Evolutionary conservation across 1,140 invertebrate genomes (phyloP), one percentile per base, ranked within the genome.

Genomic region (Dendrolimus kikuchii): DNA sequence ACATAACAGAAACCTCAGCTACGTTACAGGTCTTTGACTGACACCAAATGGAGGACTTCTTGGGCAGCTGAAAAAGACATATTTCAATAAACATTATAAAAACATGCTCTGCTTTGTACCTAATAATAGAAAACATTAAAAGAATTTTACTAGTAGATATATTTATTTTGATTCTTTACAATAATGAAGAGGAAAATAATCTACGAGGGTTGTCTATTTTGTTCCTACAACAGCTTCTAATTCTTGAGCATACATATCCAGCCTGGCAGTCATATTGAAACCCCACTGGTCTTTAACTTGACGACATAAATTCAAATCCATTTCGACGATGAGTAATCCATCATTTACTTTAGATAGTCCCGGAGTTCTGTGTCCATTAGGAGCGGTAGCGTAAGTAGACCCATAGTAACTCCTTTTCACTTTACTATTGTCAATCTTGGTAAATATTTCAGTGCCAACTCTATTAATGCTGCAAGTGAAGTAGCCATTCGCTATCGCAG

Each of bases 331-430:
- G 2, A 99, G 88, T 7, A 99, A 82, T 38, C 98, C 98, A 88
- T 99, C 97, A 46, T 88, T 90, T 36, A 89, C 85, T 53, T 96
- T 91, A 5, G 95, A 96, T 5, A 99, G 85, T 44, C 96, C 92
- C 2, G 95, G 95, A 49, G 97, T 98, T 79, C 98, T 90, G 41
- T 90, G 91, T 3, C 98, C 98, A 90, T 99, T 95, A 0, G 98
- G 98, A 9, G 93, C 95, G 38, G 97, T 92, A 0, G 99, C 90
- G 81, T 99, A 99, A 64, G 94, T 96, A 0, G 97, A 98, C 0
- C 97, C 98, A 84, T 99, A 99, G 83, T 99, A 99, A 73, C 95
- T 95, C 7, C 98, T 97, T 74, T 97, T 95, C 56, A 96, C 91
- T 69, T 93, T 94, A 66, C 58, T 55, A 0, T 94, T 94, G 89